Conservation (phyloP, 2,797 vertebrate genomes). For the Lepus oiostolus region DNA sequence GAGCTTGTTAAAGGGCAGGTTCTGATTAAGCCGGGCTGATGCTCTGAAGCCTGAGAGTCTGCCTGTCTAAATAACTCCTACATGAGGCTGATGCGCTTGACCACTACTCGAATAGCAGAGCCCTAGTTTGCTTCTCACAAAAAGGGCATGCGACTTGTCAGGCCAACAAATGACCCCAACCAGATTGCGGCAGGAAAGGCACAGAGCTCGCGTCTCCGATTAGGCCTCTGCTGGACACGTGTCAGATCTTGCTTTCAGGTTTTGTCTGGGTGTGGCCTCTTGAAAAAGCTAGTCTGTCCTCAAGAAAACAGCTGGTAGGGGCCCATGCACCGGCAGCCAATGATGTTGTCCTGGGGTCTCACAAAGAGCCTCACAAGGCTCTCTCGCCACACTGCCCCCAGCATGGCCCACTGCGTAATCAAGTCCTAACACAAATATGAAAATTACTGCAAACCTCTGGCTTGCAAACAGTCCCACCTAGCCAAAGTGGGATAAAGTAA, state of each 20-base stretch:
- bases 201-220: not conserved
- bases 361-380: constrained; percentile 41
- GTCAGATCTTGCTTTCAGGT: not conserved
- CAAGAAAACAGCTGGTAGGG: constrained; percentile 46
- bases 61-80: not conserved
- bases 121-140: not conserved
- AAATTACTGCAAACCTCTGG: constrained; percentile 81
- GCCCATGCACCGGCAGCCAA: not conserved
- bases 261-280: constrained; percentile 53
- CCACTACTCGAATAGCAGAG: not conserved
- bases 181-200: not conserved
- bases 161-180: not conserved
- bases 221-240: not conserved
- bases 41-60: not conserved
- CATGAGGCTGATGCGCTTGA: not conserved
- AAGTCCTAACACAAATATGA: constrained; percentile 77
- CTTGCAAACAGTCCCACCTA: constrained; percentile 76
- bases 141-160: not conserved
- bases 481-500: constrained; percentile 83
- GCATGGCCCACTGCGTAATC: constrained; percentile 66
- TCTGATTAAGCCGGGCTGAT: not conserved
- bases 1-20: not conserved
- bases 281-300: not conserved
- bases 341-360: constrained; percentile 42
- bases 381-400: constrained; percentile 64